Base-by-base conservation (phyloP, 2,888 invertebrate species). In the Megamerina dolium region DNA sequence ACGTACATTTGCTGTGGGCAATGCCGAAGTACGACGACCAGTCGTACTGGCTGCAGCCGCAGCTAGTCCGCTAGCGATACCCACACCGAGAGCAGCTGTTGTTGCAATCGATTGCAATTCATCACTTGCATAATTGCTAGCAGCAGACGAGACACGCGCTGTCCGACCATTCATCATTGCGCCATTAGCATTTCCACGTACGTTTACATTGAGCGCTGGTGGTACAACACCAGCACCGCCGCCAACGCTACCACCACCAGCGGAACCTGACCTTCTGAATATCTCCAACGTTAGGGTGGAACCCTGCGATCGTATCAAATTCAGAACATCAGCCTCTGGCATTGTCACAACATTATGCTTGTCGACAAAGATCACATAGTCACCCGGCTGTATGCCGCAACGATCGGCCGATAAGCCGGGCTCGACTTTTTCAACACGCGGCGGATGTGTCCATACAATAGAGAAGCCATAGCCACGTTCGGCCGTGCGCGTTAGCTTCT, bases 401-500 rank as follows among this genome's bases (percentile, higher is more conserved):
- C 81, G 78, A 50, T 89, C 90, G 1, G 90, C 90, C 5, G 88
- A 84, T 12, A 87, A 77, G 3, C 85, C 85, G 1, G 83, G 80
- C 46, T 89, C 89, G 12, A 90, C 85, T 45, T 89, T 76, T 64
- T 90, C 90, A 32, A 91, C 85, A 17, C 88, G 77, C 4, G 90
- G 90, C 1, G 90, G 90, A 60, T 87, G 81, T 5, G 89, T 90
- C 90, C 90, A 90, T 2, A 89, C 88, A 40, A 90, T 83, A 5
- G 88, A 88, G 72, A 90, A 90, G 13, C 90, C 90, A 57, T 84
- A 87, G 18, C 86, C 85, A n/a, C 78, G 76, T 19, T 73, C 74
- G 8, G 74, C 68, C 2, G 76, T 78, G 3, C 76, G 63, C 8
- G 68, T 68, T 51, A 83, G 68, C 45, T 70, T 68, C 63, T 85